phyloP scores from a whole-genome alignment of 2,888 invertebrate genomes.

The Parnassius glacialis region DNA sequence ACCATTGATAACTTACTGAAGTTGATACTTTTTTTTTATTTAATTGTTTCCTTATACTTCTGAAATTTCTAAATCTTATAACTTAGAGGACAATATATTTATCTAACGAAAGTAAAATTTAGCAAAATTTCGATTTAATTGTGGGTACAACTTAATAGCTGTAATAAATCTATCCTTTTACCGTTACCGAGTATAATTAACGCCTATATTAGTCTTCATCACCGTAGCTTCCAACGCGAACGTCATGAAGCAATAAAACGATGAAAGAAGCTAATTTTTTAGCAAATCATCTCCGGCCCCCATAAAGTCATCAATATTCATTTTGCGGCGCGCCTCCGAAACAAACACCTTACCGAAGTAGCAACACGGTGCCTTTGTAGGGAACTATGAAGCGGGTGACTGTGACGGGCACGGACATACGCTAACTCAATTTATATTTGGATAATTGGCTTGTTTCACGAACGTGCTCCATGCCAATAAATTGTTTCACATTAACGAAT shows the following conservation, averaged over 20 bases:
- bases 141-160: slow-evolving; percentile 34
- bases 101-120: slow-evolving; percentile 27
- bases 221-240: slow-evolving; percentile 59
- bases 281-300: slow-evolving; percentile 77
- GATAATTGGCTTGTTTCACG: slow-evolving; percentile 74
- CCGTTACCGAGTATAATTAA: slow-evolving; percentile 73
- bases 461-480: slow-evolving; percentile 51
- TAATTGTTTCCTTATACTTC: too few species aligned
- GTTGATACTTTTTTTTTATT: too few species aligned
- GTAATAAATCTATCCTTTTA: slow-evolving; percentile 57
- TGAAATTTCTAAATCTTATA: too few species aligned
- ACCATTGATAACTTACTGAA: too few species aligned
- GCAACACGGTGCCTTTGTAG: slow-evolving; percentile 67
- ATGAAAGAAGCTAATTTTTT: slow-evolving; percentile 79
- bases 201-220: slow-evolving; percentile 78
- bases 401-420: slow-evolving; percentile 36
- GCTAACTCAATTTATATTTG: slow-evolving; percentile 74
- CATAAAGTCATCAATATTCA: slow-evolving; percentile 80
- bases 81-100: too few species aligned
- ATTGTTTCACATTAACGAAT: slow-evolving; percentile 39
- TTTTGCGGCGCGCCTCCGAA: slow-evolving; percentile 75
- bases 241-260: slow-evolving; percentile 72
- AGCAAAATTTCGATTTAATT: slow-evolving; percentile 24
- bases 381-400: slow-evolving; percentile 52
- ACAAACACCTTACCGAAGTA: slow-evolving; percentile 74